These are phyloP conservation scores for Scarus forsteni DNA, from an alignment of 2,797 vertebrate species.

Conservation along the genomic window DNA sequence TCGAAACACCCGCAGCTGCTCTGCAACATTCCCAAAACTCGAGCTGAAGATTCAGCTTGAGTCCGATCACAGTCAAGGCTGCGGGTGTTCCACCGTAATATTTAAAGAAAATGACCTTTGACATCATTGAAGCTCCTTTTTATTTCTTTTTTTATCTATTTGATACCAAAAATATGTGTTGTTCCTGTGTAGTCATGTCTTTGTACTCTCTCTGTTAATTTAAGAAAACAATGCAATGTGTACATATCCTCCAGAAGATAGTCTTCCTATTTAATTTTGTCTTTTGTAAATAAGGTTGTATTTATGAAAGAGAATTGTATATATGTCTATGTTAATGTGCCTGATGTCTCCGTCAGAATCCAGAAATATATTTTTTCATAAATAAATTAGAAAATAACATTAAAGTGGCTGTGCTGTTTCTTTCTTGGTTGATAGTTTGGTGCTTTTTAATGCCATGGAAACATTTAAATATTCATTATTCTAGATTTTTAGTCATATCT, in stretches of 20 bases:
- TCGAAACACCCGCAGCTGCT: neutral
- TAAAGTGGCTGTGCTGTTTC: conserved; percentile 9
- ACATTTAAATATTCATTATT: too few relatives aligned
- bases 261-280: conserved; percentile 82
- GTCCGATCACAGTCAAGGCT: conserved; percentile 7
- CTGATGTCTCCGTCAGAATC: conserved; percentile 71
- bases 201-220: conserved; percentile 75
- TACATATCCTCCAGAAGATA: conserved; percentile 74
- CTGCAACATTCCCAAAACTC: conserved; percentile 49
- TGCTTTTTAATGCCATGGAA: too few relatives aligned
- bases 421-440: neutral
- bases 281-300: conserved; percentile 84
- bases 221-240: conserved; percentile 85
- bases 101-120: conserved; percentile 10
- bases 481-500: too few relatives aligned
- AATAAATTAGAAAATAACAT: conserved; percentile 79
- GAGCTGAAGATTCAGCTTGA: neutral
- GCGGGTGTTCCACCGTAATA: conserved; percentile 18
- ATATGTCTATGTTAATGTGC: conserved; percentile 79
- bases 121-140: conserved; percentile 37
- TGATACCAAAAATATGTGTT: conserved; percentile 80
- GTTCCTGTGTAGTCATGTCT: conserved; percentile 58
- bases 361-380: conserved; percentile 86
- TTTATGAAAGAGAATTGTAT: conserved; percentile 87
- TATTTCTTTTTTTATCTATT: conserved; percentile 43